Percentiles rank a stretch among this genome's conserved stretches.
Evolutionary conservation across 1,140 invertebrate genomes (phyloP).

Genomic region (Orussus abietinus): DNA sequence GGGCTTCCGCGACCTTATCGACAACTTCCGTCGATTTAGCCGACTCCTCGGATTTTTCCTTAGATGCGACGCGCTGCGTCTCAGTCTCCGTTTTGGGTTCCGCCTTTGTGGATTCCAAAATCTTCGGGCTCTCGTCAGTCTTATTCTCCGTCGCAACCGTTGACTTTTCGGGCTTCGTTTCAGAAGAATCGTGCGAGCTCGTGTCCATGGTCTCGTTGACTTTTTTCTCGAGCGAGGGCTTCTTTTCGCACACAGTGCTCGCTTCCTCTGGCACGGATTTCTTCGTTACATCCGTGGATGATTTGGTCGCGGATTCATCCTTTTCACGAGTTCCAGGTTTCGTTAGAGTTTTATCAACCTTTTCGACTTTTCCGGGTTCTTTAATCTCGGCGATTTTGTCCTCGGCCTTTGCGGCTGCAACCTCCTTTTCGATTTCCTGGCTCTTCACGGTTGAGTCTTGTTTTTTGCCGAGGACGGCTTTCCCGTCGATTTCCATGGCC

Average conservation of each 20-base stretch:
- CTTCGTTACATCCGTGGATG: not conserved
- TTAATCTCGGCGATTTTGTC: constrained; percentile 9
- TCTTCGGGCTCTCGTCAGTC: constrained; percentile 12
- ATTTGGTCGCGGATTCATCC: not conserved
- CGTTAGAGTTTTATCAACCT: constrained; percentile 10
- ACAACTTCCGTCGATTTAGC: constrained; percentile 1
- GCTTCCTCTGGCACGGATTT: not conserved
- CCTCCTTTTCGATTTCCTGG: too few relatives aligned
- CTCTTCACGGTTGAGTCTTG: too few relatives aligned
- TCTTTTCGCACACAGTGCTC: not conserved
- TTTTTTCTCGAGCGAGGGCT: not conserved
- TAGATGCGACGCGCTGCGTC: constrained; percentile 5
- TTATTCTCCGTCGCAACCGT: constrained; percentile 11
- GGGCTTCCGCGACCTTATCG: constrained; percentile 2
- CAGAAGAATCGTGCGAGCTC: not conserved
- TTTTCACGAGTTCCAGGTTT: constrained; percentile 7
- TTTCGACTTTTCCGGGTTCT: constrained; percentile 12
- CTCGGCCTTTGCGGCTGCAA: not conserved
- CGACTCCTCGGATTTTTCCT: constrained; percentile 4
- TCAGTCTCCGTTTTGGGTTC: constrained; percentile 13
- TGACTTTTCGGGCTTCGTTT: constrained; percentile 4
- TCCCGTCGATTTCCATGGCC: constrained; percentile 5
- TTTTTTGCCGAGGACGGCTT: constrained; percentile 6
- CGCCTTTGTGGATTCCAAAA: not conserved
- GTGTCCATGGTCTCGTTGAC: not conserved